phyloP scores from a whole-genome alignment of 2,888 invertebrate species.

The Philereme vetulata region DNA sequence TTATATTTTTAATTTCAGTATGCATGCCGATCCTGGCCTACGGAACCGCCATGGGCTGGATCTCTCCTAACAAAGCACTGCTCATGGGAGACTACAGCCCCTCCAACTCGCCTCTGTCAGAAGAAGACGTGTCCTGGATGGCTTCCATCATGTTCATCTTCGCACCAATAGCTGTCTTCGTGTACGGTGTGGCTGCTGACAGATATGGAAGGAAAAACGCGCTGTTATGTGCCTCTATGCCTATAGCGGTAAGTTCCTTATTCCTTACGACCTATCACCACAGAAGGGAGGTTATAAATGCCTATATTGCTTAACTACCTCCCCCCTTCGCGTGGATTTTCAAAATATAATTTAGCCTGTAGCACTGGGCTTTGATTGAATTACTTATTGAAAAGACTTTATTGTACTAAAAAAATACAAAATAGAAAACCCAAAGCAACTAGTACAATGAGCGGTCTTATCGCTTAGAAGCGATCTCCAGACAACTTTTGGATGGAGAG shows the following conservation, averaged over 20 bases:
- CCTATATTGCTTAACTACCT: too few relatives aligned
- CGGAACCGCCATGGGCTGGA: slow-evolving; percentile 83
- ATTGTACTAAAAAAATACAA: too few relatives aligned
- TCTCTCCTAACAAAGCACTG: slow-evolving; percentile 79
- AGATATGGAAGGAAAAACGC: slow-evolving; percentile 80
- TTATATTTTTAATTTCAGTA: slow-evolving; percentile 58
- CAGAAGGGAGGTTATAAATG: too few relatives aligned
- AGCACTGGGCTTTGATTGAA: too few relatives aligned
- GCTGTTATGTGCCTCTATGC: slow-evolving; percentile 62
- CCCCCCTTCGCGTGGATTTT: too few relatives aligned
- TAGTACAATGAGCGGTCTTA: too few relatives aligned
- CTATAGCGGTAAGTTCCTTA: slow-evolving; percentile 63
- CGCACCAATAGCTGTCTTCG: slow-evolving; percentile 80
- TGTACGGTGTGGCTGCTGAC: slow-evolving; percentile 79
- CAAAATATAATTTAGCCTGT: too few relatives aligned
- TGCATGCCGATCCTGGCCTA: slow-evolving; percentile 81
- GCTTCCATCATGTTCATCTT: slow-evolving; percentile 84
- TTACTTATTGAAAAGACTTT: too few relatives aligned
- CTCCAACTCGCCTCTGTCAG: slow-evolving; percentile 59
- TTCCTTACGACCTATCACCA: background rate
- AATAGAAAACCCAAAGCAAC: too few relatives aligned
- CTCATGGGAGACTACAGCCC: slow-evolving; percentile 74
- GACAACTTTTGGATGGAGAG: too few relatives aligned
- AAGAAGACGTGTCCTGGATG: slow-evolving; percentile 82
- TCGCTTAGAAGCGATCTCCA: too few relatives aligned